Base-by-base conservation (phyloP, 2,113 vertebrate genomes). In the Channa maculata region DNA sequence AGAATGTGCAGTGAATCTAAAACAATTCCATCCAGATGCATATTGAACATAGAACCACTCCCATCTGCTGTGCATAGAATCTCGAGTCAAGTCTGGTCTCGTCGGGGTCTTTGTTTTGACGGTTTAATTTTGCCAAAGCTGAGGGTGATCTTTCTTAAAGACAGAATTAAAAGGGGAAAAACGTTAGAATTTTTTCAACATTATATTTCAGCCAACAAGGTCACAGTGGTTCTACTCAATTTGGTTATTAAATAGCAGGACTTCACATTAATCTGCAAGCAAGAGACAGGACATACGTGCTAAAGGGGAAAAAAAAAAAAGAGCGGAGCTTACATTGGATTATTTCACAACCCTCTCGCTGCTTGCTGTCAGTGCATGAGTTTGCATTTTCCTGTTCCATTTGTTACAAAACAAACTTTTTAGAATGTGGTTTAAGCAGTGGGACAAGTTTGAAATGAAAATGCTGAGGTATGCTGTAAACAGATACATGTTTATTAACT, bases 211-310 rank as follows among this genome's bases (percentile, higher is more conserved):
- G 57, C 14, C 44, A 38, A 10, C 46, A 44, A 50, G 6, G 46
- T 48, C 3, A 44, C 5, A 13, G 6, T 13, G 58, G 54, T 65
- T 66, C 24, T 45, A 63, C 3, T 50, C 5, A 49, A 50, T 14
- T 5, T 3, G 14, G 63, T 76, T 58, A 11, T 54, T 65, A 33
- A 71, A 70, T 54, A 55, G 33, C 61, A 59, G 44, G 34, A 44
- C 45, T 55, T 41, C 87, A 88, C 79, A 79, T 89, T 86, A 79
- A 78, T 68, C 57, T 38, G 38, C 24, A 44, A 37, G 41, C 2
- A 5, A 15, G 34, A 70, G 43, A 36, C 46, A 34, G 49, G 13
- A 5, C 14, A 6, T 37, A 8, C 62, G 61, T 80, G 41, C 75
- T 63, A 60, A 59, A 62, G 6, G 11, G 3, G 15, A 33, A 55